phyloP scores from a whole-genome alignment of 2,888 invertebrate species.

The Cheilosia pagana region DNA sequence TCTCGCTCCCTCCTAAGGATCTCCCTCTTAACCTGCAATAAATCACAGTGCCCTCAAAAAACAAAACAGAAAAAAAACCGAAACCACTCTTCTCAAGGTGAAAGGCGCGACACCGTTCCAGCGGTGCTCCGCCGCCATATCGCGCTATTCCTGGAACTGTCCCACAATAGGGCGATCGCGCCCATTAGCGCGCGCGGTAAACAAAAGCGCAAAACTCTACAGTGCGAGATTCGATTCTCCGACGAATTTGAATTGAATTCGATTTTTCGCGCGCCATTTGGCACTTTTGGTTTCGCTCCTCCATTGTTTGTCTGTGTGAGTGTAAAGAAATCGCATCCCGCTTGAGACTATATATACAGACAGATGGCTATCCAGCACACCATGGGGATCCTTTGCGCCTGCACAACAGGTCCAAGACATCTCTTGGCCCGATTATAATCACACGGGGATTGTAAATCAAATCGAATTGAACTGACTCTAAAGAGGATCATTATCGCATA shows the following conservation, averaged over 20 bases:
- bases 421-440: slow-evolving; percentile 81
- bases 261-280: slow-evolving; percentile 69
- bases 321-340: slow-evolving; percentile 19
- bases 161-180: slow-evolving; percentile 72
- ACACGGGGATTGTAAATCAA: slow-evolving; percentile 83
- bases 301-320: slow-evolving; percentile 13
- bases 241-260: slow-evolving; percentile 75
- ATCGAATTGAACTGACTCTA: slow-evolving; percentile 81
- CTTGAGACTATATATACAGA: slow-evolving; percentile 9
- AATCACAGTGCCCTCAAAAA: slow-evolving; percentile 60
- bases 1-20: neutral
- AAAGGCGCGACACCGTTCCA: slow-evolving; percentile 57
- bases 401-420: slow-evolving; percentile 55
- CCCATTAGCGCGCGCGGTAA: slow-evolving; percentile 70
- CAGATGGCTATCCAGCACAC: slow-evolving; percentile 57
- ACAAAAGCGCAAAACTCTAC: slow-evolving; percentile 61
- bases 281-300: slow-evolving; percentile 63
- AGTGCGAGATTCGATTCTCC: slow-evolving; percentile 6
- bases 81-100: slow-evolving; percentile 53
- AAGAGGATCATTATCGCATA: slow-evolving; percentile 76
- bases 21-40: slow-evolving; percentile 41
- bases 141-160: slow-evolving; percentile 66
- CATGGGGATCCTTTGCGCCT: slow-evolving; percentile 53
- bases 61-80: slow-evolving; percentile 23
- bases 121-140: slow-evolving; percentile 44